Conservation (phyloP, 2,797 vertebrate genomes). For the Tragopan temminckii region DNA sequence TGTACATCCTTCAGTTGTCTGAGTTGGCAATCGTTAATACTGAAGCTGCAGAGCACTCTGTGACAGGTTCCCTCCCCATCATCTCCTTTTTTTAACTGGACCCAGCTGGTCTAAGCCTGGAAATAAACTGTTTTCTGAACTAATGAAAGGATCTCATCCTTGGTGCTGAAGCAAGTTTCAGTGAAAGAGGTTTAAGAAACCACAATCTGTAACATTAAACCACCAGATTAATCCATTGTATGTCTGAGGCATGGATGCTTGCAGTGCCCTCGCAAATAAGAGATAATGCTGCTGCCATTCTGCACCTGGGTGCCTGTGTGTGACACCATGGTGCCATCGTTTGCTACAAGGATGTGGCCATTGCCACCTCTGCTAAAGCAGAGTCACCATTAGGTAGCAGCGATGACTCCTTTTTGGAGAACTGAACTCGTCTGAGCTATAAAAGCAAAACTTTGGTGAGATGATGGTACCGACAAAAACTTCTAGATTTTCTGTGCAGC, state of each 20-base stretch:
- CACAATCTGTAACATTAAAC: background rate
- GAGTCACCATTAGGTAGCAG: background rate
- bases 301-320: background rate
- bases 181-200: background rate
- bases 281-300: background rate
- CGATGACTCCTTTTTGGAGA: background rate
- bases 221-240: background rate
- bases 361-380: background rate
- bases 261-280: background rate
- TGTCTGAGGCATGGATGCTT: background rate
- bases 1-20: background rate
- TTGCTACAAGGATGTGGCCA: background rate
- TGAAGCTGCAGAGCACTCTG: background rate
- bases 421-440: background rate
- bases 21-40: background rate
- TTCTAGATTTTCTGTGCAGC: background rate
- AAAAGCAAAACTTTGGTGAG: background rate
- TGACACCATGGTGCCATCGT: rapidly evolving
- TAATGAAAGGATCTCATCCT: background rate
- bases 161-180: background rate
- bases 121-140: background rate
- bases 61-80: background rate
- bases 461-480: background rate
- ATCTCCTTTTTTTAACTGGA: slow-evolving; percentile 1
- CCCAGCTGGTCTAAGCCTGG: background rate